These are phyloP conservation scores for Limosa lapponica DNA, from an alignment of 2,797 vertebrate genomes.

Conservation along the genomic window DNA sequence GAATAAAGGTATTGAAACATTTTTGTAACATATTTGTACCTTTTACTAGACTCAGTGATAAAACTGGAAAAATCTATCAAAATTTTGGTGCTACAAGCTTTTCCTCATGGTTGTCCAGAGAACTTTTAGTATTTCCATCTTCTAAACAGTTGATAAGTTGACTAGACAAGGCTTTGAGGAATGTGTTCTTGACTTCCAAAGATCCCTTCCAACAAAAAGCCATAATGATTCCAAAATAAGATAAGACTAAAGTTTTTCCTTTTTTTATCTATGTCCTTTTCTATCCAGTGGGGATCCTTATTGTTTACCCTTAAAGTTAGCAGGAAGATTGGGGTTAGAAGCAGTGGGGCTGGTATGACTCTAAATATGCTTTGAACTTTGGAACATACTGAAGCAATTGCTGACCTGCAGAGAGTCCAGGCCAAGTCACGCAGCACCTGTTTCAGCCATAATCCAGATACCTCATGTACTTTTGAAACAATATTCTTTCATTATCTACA, in stretches of 20 bases:
- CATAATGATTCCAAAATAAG: not conserved
- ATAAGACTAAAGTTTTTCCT: not conserved
- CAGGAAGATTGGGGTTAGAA: not conserved
- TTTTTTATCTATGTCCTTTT: not conserved
- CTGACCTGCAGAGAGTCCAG: not conserved
- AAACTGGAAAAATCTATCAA: not conserved
- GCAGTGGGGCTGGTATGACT: not conserved
- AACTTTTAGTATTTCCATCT: not conserved
- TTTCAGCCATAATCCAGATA: not conserved
- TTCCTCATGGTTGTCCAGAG: not conserved
- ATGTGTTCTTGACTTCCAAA: not conserved
- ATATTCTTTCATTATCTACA: not conserved
- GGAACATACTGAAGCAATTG: not conserved
- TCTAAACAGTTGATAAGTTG: not conserved
- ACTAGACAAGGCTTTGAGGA: not conserved
- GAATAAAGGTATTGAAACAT: not conserved
- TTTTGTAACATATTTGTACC: not conserved
- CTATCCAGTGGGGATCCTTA: not conserved
- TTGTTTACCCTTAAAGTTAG: not conserved
- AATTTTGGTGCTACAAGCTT: not conserved
- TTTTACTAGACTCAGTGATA: not conserved
- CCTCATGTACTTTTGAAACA: not conserved
- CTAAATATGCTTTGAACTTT: not conserved
- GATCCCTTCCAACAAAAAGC: not conserved
- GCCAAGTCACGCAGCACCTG: not conserved